Conservation (phyloP, 2,797 vertebrate species). For the Gymnocypris eckloni region DNA sequence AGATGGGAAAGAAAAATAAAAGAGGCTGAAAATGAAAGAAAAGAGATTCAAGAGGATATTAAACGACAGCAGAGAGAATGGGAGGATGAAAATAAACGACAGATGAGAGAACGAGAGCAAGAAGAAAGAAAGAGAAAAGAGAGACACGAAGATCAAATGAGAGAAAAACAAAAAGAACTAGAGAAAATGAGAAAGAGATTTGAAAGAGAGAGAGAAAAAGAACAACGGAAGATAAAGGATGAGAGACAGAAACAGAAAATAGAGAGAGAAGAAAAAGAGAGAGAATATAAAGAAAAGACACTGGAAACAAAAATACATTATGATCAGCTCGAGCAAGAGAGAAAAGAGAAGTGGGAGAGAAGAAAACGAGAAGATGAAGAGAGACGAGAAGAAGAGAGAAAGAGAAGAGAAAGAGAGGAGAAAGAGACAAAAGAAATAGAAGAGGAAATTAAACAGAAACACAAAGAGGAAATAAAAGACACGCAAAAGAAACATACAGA, state of each 20-base stretch:
- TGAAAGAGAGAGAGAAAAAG: conserved; percentile 14
- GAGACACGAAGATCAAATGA: not conserved
- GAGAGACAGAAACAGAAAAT: not conserved
- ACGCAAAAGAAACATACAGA: not conserved
- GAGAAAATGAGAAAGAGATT: not conserved
- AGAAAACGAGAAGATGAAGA: not conserved
- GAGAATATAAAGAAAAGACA: not conserved
- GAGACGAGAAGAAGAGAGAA: not conserved
- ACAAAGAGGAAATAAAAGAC: not conserved
- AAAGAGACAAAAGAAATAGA: not conserved
- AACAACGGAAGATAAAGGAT: not conserved
- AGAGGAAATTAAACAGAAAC: not conserved
- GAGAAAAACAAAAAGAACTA: conserved; percentile 10
- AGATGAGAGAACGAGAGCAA: not conserved
- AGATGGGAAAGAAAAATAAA: not conserved
- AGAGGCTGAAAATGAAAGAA: conserved; percentile 12
- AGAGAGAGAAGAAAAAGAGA: not conserved
- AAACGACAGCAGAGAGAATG: conserved; percentile 2
- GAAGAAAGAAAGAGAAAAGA: not conserved
- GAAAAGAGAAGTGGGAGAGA: not conserved
- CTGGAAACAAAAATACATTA: not conserved
- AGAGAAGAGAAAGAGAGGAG: not conserved
- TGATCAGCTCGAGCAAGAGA: not conserved
- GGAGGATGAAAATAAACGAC: not conserved
- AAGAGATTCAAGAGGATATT: not conserved